Percentiles rank a stretch among this genome's conserved stretches.
Evolutionary conservation across 2,888 invertebrate species (phyloP).

Genomic region (Oscheius sp.): DNA sequence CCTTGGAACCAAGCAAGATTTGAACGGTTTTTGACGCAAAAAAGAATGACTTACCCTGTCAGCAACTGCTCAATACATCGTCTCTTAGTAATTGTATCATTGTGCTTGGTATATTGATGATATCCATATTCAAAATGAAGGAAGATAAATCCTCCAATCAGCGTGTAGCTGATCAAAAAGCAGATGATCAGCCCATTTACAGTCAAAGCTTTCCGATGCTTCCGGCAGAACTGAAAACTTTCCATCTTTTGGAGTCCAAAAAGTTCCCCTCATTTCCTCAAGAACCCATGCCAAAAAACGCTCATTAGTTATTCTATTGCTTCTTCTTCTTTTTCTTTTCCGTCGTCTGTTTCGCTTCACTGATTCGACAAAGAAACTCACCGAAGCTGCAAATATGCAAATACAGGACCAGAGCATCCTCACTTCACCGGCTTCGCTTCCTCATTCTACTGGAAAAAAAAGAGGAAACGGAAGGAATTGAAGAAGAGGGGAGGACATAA

Average conservation of each 20-base stretch:
- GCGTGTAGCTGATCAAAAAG: constrained; percentile 64
- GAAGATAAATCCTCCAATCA: constrained; percentile 68
- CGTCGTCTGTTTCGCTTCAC: not conserved
- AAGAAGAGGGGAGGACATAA: not conserved
- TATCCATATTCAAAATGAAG: constrained; percentile 63
- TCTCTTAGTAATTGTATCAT: constrained; percentile 48
- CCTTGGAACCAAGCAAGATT: too few species aligned
- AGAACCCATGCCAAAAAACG: not conserved
- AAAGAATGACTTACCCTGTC: constrained; percentile 41
- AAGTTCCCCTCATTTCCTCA: too few species aligned
- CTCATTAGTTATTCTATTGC: too few species aligned
- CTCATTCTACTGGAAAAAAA: not conserved
- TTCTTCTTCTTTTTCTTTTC: too few species aligned
- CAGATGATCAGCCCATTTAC: constrained; percentile 57
- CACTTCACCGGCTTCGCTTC: not conserved
- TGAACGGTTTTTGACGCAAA: too few species aligned
- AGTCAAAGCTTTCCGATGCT: constrained; percentile 52
- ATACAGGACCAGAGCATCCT: constrained; percentile 10
- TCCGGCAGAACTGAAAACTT: constrained; percentile 57
- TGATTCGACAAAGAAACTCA: not conserved
- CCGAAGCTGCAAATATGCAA: not conserved
- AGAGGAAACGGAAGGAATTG: not conserved
- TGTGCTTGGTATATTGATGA: constrained; percentile 52
- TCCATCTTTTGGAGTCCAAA: too few species aligned
- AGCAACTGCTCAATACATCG: constrained; percentile 49